phyloP scores from a whole-genome alignment of 2,797 vertebrate genomes.

The Argyrosomus regius region DNA sequence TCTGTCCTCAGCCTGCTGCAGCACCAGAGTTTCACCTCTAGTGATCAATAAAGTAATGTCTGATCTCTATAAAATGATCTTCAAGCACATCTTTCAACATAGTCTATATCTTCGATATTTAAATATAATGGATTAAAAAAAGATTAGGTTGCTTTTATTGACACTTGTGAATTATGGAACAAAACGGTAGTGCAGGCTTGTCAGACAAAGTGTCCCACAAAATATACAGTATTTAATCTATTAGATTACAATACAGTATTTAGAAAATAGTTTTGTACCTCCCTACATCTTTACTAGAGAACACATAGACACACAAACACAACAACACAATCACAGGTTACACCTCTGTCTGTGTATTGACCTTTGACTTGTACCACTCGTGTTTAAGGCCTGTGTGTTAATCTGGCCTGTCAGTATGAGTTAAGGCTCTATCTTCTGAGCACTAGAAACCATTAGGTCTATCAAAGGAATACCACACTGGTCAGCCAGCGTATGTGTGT shows the following conservation, averaged over 20 bases:
- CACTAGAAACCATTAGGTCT: slow-evolving; percentile 52
- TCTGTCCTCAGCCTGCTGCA: not conserved
- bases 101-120: not conserved
- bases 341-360: slow-evolving; percentile 47
- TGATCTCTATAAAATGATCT: not conserved
- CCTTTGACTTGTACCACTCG: slow-evolving; percentile 62
- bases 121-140: not conserved
- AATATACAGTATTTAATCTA: not conserved
- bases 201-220: not conserved
- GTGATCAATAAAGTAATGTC: not conserved
- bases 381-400: slow-evolving; percentile 61
- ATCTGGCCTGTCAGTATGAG: slow-evolving; percentile 59
- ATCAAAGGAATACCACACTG: slow-evolving; percentile 43
- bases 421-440: slow-evolving; percentile 47
- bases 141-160: not conserved
- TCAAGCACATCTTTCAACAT: not conserved
- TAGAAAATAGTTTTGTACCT: not conserved
- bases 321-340: slow-evolving; percentile 13
- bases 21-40: not conserved
- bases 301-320: not conserved
- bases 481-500: not conserved
- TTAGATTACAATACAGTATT: not conserved
- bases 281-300: too few species aligned
- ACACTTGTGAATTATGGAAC: not conserved
- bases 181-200: not conserved